Evolutionary conservation across 2,888 invertebrate genomes (phyloP), one percentile per base, ranked within the genome.

Genomic region (Monoplex corrugatus): DNA sequence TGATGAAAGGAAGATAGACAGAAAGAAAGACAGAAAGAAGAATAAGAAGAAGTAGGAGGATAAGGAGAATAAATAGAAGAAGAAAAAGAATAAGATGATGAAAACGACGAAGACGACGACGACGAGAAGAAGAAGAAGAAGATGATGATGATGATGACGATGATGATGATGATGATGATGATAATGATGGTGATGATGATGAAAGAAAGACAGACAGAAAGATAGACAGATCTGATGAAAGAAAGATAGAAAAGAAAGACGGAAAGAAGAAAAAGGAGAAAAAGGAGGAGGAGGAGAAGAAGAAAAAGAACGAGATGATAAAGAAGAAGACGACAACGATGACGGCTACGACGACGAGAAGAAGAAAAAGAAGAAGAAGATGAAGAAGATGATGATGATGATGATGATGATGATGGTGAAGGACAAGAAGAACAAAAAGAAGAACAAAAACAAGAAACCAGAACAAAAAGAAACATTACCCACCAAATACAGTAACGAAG

Each of bases 211-310:
- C 50, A 50, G 50, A 50, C 50, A 50, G 50, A 50, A 8, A 50
- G 10, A 50, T 16, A 50, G 10, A 50, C 50, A n/a, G n/a, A n/a
- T n/a, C 28, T 38, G 44, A 44, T 43, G 84, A 38, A 44, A 38
- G 40, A 84, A 28, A 84, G 44, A 84, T 38, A 43, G n/a, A 87
- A 40, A 87, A n/a, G 40, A 40, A 78, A 68, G 1, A 19, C 32
- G 45, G 40, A 32, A 19, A n/a, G 40, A 28, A 45, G 45, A 78
- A 13, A 45, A 28, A 45, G 45, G 32, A 68, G 43, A 5, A 87
- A 75, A 75, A 3, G 45, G 78, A 43, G 13, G 45, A 44, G 19
- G 23, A 44, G 32, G 23, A 35, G 8, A 78, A 72, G 68, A 38
- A 35, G 35, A 16, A 35, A 13, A 68, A 43, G 16, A 16, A 50